These are phyloP conservation scores for Cordilura impudica DNA, from an alignment of 2,888 invertebrate species.

Conservation along the genomic window DNA sequence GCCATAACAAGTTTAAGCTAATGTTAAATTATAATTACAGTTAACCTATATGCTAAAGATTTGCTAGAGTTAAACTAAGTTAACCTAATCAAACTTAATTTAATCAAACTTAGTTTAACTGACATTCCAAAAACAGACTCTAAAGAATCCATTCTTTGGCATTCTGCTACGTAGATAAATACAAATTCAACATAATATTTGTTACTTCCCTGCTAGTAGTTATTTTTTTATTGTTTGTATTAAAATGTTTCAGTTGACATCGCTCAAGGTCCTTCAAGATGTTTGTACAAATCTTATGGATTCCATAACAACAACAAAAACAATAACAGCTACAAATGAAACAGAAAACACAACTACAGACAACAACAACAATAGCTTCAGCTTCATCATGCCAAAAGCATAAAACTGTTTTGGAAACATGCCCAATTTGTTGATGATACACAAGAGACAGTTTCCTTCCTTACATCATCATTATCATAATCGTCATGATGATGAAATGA, in stretches of 20 bases:
- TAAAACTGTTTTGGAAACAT: conserved; percentile 63
- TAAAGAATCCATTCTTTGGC: background rate
- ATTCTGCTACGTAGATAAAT: background rate
- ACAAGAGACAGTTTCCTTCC: conserved; percentile 62
- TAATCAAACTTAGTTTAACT: too few species aligned
- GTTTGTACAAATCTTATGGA: conserved; percentile 2
- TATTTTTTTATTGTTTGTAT: conserved; percentile 42
- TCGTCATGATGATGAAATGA: conserved; percentile 3
- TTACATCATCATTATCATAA: conserved; percentile 10
- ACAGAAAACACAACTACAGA: conserved; percentile 10
- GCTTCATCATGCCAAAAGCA: conserved; percentile 57
- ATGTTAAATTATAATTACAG: too few species aligned
- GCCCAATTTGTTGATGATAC: conserved; percentile 61
- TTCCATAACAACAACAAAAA: conserved; percentile 33
- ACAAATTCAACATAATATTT: background rate
- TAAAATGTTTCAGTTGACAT: conserved; percentile 60
- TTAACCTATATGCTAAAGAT: too few species aligned
- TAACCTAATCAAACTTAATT: too few species aligned
- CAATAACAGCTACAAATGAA: background rate
- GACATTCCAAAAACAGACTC: too few species aligned
- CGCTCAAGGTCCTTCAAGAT: conserved; percentile 50
- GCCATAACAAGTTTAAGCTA: too few species aligned
- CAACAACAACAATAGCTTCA: conserved; percentile 11
- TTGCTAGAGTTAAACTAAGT: too few species aligned
- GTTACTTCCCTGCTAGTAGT: background rate